phyloP scores from a whole-genome alignment of 2,797 vertebrate genomes.

The Sebastes jordani region DNA sequence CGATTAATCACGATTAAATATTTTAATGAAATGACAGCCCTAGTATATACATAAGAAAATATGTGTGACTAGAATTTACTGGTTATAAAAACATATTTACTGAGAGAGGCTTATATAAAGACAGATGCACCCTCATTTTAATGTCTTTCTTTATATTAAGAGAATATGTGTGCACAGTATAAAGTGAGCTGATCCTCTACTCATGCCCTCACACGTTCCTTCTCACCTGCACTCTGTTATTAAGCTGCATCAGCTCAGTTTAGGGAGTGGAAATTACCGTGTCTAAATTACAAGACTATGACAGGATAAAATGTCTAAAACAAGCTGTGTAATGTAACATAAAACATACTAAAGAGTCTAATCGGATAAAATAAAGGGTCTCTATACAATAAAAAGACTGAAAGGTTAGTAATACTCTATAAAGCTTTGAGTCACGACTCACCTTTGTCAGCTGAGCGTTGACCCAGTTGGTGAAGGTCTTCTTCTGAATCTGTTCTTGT shows the following conservation, averaged over 20 bases:
- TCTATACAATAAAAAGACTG: not conserved
- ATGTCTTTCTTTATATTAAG: not conserved
- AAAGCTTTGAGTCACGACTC: slow-evolving; percentile 36
- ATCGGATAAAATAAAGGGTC: accelerated
- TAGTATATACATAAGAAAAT: too few relatives aligned
- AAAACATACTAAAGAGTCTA: too few relatives aligned
- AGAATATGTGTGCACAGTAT: not conserved
- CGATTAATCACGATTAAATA: too few relatives aligned
- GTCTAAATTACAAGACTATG: too few relatives aligned
- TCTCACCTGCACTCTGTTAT: not conserved
- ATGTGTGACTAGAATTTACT: not conserved
- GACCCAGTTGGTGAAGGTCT: slow-evolving; percentile 97
- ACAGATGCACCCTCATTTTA: not conserved
- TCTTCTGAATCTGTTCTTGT: slow-evolving; percentile 94
- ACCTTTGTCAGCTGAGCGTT: slow-evolving; percentile 95
- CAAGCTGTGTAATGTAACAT: too few relatives aligned
- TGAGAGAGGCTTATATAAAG: too few relatives aligned
- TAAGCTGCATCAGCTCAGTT: not conserved
- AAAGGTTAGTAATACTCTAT: not conserved
- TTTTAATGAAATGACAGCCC: too few relatives aligned
- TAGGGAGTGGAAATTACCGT: not conserved
- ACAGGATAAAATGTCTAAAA: not conserved
- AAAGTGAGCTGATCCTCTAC: accelerated
- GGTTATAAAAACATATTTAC: not conserved
- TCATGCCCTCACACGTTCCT: too few relatives aligned